These are phyloP conservation scores for Shargacucullia verbasci DNA, from an alignment of 2,888 invertebrate genomes.

Conservation along the genomic window DNA sequence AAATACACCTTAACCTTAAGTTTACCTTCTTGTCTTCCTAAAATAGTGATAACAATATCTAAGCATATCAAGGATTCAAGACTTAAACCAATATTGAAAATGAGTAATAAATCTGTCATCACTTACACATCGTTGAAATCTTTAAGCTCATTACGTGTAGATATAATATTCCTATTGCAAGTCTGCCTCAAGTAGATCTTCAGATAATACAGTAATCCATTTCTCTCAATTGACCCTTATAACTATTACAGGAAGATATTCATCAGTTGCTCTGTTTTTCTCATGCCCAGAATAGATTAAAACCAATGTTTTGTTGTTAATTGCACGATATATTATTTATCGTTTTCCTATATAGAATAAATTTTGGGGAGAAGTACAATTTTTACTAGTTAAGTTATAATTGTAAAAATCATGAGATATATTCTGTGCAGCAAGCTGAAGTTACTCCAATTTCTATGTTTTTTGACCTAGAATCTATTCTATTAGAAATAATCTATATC, in stretches of 20 bases:
- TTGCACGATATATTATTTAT: neutral
- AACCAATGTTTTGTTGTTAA: neutral
- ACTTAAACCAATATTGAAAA: too few species aligned
- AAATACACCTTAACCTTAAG: too few species aligned
- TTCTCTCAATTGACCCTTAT: slow-evolving; percentile 7
- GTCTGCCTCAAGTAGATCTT: neutral
- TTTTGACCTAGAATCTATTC: too few species aligned
- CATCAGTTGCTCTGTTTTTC: slow-evolving; percentile 1
- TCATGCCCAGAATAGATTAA: neutral
- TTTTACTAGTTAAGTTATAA: too few species aligned
- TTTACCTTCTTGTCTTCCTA: too few species aligned
- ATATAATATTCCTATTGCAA: neutral
- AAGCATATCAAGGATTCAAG: too few species aligned
- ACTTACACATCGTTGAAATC: neutral
- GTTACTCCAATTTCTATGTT: too few species aligned
- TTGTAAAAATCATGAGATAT: too few species aligned
- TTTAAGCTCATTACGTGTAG: neutral
- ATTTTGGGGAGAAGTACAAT: too few species aligned
- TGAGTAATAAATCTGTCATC: too few species aligned
- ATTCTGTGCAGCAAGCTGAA: too few species aligned
- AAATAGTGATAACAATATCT: too few species aligned
- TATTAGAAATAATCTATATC: neutral
- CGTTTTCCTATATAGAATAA: neutral
- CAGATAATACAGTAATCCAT: slow-evolving; percentile 1
- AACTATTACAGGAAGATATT: slow-evolving; percentile 4